A percentile compares a stretch with the other conserved stretches of the same genome.
Conservation (phyloP, 2,888 invertebrate genomes). For the Trissolcus japonicus region DNA sequence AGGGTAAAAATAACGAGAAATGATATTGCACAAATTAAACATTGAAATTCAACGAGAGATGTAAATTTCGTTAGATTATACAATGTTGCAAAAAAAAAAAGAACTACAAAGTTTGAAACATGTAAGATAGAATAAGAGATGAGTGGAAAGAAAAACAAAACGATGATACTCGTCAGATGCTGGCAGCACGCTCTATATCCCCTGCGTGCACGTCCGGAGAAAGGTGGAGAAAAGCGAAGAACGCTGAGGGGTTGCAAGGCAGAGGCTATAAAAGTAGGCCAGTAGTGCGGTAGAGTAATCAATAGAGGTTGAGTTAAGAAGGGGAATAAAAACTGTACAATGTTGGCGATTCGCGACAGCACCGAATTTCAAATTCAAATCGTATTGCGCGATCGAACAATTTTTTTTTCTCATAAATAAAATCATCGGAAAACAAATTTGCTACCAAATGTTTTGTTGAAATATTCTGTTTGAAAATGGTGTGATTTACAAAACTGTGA, state of each 20-base stretch:
- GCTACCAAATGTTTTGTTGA: too few species aligned
- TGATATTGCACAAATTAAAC: too few species aligned
- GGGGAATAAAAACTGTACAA: constrained; percentile 63
- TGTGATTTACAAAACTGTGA: neutral
- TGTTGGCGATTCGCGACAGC: constrained; percentile 41
- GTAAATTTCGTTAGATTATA: too few species aligned
- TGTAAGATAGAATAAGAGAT: constrained; percentile 16
- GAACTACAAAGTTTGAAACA: neutral
- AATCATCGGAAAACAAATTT: neutral
- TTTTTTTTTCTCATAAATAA: neutral
- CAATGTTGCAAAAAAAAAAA: too few species aligned
- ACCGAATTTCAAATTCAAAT: neutral
- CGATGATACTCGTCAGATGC: constrained; percentile 18
- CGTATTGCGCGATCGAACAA: too few species aligned
- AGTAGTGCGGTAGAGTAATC: constrained; percentile 56
- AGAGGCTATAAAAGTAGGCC: constrained; percentile 72
- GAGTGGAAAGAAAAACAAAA: constrained; percentile 8
- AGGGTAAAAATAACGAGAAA: too few species aligned
- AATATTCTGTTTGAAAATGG: neutral
- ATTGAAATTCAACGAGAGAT: too few species aligned
- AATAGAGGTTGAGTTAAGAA: constrained; percentile 69
- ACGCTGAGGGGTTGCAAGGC: constrained; percentile 57
- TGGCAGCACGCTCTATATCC: constrained; percentile 43
- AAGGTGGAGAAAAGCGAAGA: constrained; percentile 30
- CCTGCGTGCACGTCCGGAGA: constrained; percentile 55